Evolutionary conservation across 2,888 invertebrate species (phyloP).

Genomic region (Parnassius apollo): DNA sequence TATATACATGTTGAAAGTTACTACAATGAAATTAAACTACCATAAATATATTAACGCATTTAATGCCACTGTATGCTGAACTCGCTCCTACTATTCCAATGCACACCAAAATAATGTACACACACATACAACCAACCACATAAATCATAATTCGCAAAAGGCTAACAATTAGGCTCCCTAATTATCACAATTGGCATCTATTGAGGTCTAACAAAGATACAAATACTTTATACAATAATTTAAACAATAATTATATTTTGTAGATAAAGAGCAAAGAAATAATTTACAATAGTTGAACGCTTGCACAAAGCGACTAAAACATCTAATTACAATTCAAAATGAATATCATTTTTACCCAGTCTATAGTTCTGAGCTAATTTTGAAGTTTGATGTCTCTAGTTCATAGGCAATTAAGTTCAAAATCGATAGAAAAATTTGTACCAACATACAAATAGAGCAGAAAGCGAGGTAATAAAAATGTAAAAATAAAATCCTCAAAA

Average conservation of each 20-base stretch:
- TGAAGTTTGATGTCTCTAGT: no score
- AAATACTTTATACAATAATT: slow-evolving; percentile 45
- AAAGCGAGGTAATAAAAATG: no score
- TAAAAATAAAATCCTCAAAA: slow-evolving; percentile 77
- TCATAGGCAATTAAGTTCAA: no score
- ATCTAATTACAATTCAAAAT: slow-evolving; percentile 31
- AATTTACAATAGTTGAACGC: slow-evolving; percentile 59
- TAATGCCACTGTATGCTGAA: slow-evolving; percentile 67
- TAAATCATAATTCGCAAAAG: slow-evolving; percentile 50
- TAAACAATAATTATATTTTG: slow-evolving; percentile 33
- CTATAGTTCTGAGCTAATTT: no score
- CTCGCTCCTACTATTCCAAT: slow-evolving; percentile 54
- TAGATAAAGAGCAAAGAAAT: slow-evolving; percentile 62
- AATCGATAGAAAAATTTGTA: no score
- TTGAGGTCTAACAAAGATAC: slow-evolving; percentile 65
- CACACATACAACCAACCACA: slow-evolving; percentile 48
- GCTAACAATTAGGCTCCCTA: slow-evolving; percentile 69
- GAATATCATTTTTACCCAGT: no score
- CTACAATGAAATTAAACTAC: slow-evolving; percentile 46
- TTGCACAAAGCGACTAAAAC: slow-evolving; percentile 34
- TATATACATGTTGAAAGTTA: no score
- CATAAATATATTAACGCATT: slow-evolving; percentile 68
- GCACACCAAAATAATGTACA: slow-evolving; percentile 45
- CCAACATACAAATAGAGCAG: no score
- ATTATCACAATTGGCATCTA: slow-evolving; percentile 80